These are phyloP conservation scores for Acromyrmex heyeri DNA, from an alignment of 1,140 invertebrate genomes.

Conservation along the genomic window DNA sequence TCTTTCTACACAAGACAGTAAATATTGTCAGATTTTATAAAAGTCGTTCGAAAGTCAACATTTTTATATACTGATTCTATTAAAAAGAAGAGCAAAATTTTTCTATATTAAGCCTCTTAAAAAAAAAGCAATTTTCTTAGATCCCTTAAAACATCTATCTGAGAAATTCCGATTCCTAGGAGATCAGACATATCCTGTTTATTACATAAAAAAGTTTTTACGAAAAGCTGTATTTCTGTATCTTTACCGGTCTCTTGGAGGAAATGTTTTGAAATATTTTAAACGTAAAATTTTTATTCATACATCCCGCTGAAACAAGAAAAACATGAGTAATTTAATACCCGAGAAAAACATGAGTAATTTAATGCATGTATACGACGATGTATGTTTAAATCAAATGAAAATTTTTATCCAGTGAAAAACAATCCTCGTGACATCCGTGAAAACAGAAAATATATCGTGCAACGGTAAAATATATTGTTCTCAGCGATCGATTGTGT, in stretches of 20 bases:
- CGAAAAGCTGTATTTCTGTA: not conserved
- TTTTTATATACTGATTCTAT: not conserved
- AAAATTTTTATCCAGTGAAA: not conserved
- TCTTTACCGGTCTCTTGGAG: not conserved
- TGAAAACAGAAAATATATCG: not conserved
- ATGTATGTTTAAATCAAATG: no score
- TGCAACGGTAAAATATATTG: not conserved
- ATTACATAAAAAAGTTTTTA: not conserved
- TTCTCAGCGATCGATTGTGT: slow-evolving; percentile 35
- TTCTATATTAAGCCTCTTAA: not conserved
- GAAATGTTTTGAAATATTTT: not conserved
- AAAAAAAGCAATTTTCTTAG: not conserved
- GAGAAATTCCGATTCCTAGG: not conserved
- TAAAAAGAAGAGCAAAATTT: not conserved
- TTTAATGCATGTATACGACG: not conserved
- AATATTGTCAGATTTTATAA: not conserved
- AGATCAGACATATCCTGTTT: not conserved
- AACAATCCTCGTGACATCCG: not conserved
- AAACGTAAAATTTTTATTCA: not conserved
- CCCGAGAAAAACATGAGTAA: not conserved
- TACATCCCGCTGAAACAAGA: not conserved
- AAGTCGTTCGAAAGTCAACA: not conserved
- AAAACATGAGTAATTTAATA: not conserved
- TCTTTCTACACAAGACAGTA: not conserved
- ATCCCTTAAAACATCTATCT: not conserved